phyloP scores from a whole-genome alignment of 2,888 invertebrate species.

The Galerucella nymphaeae region DNA sequence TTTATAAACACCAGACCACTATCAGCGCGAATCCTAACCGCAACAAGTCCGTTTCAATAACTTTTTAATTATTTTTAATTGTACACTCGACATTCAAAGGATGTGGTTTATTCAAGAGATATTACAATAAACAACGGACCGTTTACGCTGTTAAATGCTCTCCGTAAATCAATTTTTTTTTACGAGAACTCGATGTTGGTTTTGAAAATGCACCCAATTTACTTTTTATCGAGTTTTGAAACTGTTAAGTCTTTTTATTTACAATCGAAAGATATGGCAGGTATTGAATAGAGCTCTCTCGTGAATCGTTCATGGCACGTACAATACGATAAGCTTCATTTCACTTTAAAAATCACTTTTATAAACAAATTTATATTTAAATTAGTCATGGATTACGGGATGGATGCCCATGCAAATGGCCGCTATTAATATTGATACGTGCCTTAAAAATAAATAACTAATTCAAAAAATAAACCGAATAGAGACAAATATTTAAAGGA shows the following conservation, averaged over 20 bases:
- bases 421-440: conserved; percentile 41
- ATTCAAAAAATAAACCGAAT: too few species aligned
- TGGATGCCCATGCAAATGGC: conserved; percentile 44
- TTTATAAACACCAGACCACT: background rate
- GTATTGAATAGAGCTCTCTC: conserved; percentile 46
- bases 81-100: conserved; percentile 18
- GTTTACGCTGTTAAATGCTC: conserved; percentile 33
- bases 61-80: conserved; percentile 3
- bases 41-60: conserved; percentile 2
- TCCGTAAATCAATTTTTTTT: conserved; percentile 45
- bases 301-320: conserved; percentile 45
- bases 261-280: conserved; percentile 21
- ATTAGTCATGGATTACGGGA: conserved; percentile 56
- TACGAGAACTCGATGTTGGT: conserved; percentile 40
- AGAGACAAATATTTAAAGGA: too few species aligned
- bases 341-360: conserved; percentile 57
- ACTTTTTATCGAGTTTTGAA: conserved; percentile 50
- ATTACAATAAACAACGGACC: conserved; percentile 20
- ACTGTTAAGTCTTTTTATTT: conserved; percentile 49
- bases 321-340: conserved; percentile 53
- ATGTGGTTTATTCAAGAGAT: conserved; percentile 22
- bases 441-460: background rate
- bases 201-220: conserved; percentile 51
- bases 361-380: conserved; percentile 56
- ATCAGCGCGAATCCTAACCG: conserved; percentile 4